These are phyloP conservation scores for Halcyon chelicuti DNA, from an alignment of 2,797 vertebrate species.

Conservation along the genomic window DNA sequence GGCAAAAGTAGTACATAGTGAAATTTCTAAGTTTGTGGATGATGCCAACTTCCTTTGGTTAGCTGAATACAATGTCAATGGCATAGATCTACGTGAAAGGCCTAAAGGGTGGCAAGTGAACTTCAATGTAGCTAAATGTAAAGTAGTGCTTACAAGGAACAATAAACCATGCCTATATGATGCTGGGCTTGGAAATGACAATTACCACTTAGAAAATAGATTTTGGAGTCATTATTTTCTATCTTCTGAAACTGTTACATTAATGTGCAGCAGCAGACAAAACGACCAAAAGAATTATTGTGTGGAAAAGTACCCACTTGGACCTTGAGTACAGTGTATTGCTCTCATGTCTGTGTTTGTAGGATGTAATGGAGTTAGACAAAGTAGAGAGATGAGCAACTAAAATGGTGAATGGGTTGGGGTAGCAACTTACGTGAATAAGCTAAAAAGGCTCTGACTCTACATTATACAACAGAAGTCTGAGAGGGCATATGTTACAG, in stretches of 20 bases:
- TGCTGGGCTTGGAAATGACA: not conserved
- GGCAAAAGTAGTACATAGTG: not conserved
- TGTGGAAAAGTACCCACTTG: not conserved
- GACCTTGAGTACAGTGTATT: not conserved
- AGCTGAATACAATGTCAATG: not conserved
- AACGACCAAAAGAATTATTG: not conserved
- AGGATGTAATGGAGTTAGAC: not conserved
- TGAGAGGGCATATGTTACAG: not conserved
- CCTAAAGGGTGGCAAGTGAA: not conserved
- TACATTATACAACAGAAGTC: not conserved
- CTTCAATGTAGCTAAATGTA: not conserved
- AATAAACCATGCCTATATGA: not conserved
- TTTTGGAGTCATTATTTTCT: not conserved
- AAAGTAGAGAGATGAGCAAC: not conserved
- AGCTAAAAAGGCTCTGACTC: not conserved
- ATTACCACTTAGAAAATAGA: not conserved
- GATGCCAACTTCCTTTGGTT: not conserved
- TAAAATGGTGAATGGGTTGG: not conserved
- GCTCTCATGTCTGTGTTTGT: not conserved
- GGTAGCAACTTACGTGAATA: fast-evolving
- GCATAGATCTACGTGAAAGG: not conserved
- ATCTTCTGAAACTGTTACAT: not conserved
- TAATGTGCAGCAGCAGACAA: not conserved
- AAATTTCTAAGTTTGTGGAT: not conserved
- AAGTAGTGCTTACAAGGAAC: not conserved